Percentiles rank a stretch among this genome's conserved stretches.
Evolutionary conservation across 2,888 invertebrate species (phyloP).

Genomic region (Orthosia gothica): DNA sequence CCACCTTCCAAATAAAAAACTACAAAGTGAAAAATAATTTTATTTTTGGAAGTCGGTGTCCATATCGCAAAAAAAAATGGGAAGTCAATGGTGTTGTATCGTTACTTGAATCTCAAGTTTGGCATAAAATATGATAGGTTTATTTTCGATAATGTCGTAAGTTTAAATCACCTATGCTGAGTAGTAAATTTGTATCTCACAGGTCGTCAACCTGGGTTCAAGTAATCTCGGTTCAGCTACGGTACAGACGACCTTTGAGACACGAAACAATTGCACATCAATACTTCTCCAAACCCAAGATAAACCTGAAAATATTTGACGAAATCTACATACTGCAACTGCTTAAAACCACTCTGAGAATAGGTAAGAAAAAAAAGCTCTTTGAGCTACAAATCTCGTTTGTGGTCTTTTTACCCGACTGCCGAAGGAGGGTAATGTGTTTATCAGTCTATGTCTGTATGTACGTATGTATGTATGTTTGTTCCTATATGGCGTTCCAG

Average conservation of each 20-base stretch:
- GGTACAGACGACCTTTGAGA: slow-evolving; percentile 5
- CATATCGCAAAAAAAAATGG: too few species aligned
- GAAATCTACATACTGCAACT: slow-evolving; percentile 35
- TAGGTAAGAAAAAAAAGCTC: too few species aligned
- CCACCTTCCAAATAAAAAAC: too few species aligned
- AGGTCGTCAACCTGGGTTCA: slow-evolving; percentile 17
- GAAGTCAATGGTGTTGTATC: not conserved
- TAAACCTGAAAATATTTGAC: slow-evolving; percentile 1
- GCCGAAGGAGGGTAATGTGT: too few species aligned
- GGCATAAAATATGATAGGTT: not conserved
- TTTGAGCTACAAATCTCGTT: too few species aligned
- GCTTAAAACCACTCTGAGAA: slow-evolving; percentile 43
- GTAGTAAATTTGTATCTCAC: not conserved
- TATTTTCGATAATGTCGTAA: not conserved
- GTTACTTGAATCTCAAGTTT: not conserved
- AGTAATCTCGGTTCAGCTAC: slow-evolving; percentile 13
- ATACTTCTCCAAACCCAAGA: not conserved
- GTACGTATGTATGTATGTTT: too few species aligned
- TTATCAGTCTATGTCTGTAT: too few species aligned
- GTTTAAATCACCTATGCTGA: not conserved
- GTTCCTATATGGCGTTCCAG: too few species aligned
- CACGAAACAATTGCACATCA: slow-evolving; percentile 10
- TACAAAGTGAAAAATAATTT: too few species aligned
- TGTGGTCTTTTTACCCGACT: too few species aligned
- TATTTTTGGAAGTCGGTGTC: too few species aligned